Base-by-base conservation (phyloP, 2,888 invertebrate genomes). In the Psococerastis gibbosa region DNA sequence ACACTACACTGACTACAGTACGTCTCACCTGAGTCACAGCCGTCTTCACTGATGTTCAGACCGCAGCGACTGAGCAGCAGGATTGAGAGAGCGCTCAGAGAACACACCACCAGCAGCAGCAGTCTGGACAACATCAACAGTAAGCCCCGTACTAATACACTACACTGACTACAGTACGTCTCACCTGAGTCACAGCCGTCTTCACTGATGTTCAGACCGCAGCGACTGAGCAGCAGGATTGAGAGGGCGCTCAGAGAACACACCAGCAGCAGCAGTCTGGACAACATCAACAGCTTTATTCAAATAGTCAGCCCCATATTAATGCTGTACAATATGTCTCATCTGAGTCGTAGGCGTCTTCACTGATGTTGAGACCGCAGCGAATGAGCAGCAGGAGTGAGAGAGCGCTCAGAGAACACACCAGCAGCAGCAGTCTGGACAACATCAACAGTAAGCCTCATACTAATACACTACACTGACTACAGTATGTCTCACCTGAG, bases 71-170 rank as follows among this genome's bases (percentile, higher is more conserved):
- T 68, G 47, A 70, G 60, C 49, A 70, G 65, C 35, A 70, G 61
- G 44, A 70, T 61, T 48, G 69, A 69, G 50, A 69, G 57, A 50
- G 69, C 59, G 51, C 68, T 68, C 47, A 69, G 59, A 43, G 67
- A 66, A 50, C 69, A 69, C 42, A 69, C 66, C n/a, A n/a, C n/a
- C 52, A 69, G 62, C 49, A 69, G 61, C 51, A 70, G 63, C 49
- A 70, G 65, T 54, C 69, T 64, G 52, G 69, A 67, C 54, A 69
- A 62, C 54, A 69, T n/a, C n/a, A n/a, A n/a, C n/a, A n/a, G n/a
- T n/a, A n/a, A n/a, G n/a, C n/a, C n/a, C n/a, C n/a, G n/a, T n/a
- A n/a, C n/a, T n/a, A n/a, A n/a, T n/a, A n/a, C n/a, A n/a, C n/a
- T n/a, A n/a, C n/a, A n/a, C n/a, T n/a, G n/a, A n/a, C n/a, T n/a